Percentiles rank a stretch among this genome's conserved stretches.
These are phyloP conservation scores for Meleagris gallopavo DNA, from an alignment of 2,113 vertebrate genomes.

Conservation along the genomic window DNA sequence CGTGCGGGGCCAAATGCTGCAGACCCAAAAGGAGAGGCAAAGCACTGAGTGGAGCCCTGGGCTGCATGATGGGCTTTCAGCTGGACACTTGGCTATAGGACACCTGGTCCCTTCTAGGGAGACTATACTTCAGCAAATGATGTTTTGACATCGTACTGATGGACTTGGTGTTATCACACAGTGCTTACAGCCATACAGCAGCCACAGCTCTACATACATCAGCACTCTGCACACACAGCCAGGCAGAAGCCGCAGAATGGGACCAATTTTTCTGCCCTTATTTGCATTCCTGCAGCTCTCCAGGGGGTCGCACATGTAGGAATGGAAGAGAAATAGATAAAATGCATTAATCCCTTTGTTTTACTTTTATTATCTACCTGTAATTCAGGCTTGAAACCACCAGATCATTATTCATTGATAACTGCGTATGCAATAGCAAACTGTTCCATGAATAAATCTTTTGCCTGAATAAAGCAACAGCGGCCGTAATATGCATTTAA, in stretches of 20 bases:
- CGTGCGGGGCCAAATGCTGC: neutral
- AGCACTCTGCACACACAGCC: neutral
- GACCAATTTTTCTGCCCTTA: neutral
- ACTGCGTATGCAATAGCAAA: constrained; percentile 52
- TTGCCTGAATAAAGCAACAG: constrained; percentile 29
- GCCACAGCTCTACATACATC: neutral
- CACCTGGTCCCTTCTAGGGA: neutral
- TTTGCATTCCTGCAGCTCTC: neutral
- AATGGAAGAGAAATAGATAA: constrained; percentile 38
- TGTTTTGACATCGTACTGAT: neutral
- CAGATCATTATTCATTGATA: constrained; percentile 66
- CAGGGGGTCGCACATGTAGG: neutral
- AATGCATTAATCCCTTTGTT: constrained; percentile 30
- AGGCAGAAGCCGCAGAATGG: neutral
- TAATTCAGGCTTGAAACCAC: constrained; percentile 48
- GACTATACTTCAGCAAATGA: rapidly evolving
- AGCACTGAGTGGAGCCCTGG: rapidly evolving
- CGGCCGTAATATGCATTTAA: constrained; percentile 24
- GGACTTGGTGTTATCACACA: rapidly evolving
- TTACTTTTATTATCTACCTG: constrained; percentile 65
- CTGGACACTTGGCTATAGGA: neutral
- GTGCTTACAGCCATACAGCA: rapidly evolving
- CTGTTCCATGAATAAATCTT: constrained; percentile 49
- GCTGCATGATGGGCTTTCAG: rapidly evolving
- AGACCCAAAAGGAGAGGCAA: neutral